Evolutionary conservation across 2,797 vertebrate genomes (phyloP).

Genomic region (Cuniculus paca): DNA sequence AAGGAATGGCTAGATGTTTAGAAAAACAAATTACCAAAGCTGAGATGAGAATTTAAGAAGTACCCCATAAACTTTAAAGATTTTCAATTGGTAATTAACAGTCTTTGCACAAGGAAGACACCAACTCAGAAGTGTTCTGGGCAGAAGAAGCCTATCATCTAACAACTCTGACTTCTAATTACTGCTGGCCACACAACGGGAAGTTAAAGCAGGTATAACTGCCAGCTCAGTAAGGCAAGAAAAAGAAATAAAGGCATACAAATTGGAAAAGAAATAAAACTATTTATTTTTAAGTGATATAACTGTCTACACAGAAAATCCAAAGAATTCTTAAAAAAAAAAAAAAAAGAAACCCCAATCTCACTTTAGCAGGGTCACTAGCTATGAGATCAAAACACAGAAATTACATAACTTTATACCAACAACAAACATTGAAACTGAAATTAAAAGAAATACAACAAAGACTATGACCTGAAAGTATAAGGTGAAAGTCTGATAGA

Average conservation of each 20-base stretch:
- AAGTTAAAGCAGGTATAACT: not conserved
- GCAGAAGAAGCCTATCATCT: not conserved
- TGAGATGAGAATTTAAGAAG: constrained; percentile 38
- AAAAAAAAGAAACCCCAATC: not conserved
- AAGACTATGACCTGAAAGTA: not conserved
- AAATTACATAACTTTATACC: not conserved
- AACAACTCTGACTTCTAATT: constrained; percentile 18
- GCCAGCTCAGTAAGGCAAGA: not conserved
- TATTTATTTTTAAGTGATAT: not conserved
- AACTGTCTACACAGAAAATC: not conserved
- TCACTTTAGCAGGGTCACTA: not conserved
- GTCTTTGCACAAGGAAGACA: constrained; percentile 8
- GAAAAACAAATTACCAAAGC: constrained; percentile 52
- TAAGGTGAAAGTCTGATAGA: not conserved
- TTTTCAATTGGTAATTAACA: constrained; percentile 40
- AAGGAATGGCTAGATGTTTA: constrained; percentile 9
- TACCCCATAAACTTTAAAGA: not conserved
- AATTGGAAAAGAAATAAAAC: not conserved
- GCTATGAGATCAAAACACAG: constrained; percentile 11
- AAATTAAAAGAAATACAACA: constrained; percentile 3
- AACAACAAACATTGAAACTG: not conserved
- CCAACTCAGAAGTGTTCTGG: not conserved
- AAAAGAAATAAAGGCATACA: not conserved
- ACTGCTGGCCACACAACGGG: not conserved
- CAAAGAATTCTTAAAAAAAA: not conserved